Conservation (phyloP, 2,797 vertebrate species). For the Propithecus deckenii region DNA sequence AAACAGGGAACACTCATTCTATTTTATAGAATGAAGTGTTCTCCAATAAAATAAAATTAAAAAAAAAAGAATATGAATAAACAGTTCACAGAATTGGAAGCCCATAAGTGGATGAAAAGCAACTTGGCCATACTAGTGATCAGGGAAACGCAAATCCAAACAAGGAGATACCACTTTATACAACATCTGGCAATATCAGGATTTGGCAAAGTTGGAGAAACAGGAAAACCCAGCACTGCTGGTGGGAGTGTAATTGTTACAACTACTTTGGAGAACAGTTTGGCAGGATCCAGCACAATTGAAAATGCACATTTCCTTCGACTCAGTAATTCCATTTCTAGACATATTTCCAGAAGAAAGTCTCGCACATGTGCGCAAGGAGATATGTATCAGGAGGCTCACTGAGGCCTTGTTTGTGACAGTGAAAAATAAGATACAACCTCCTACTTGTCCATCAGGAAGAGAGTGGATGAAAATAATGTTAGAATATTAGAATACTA, state of each 20-base stretch:
- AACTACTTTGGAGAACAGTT: background rate
- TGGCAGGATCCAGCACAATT: background rate
- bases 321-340: background rate
- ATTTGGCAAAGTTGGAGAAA: slow-evolving; percentile 16
- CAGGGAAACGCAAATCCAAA: background rate
- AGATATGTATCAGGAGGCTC: background rate
- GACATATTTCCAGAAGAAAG: background rate
- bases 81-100: background rate
- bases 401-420: background rate
- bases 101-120: background rate
- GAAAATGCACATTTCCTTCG: background rate
- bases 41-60: background rate
- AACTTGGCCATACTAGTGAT: background rate
- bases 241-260: background rate
- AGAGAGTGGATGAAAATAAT: background rate
- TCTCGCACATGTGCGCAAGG: background rate
- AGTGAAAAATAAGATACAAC: background rate
- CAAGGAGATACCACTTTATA: background rate
- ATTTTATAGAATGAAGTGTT: too few relatives aligned
- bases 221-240: background rate
- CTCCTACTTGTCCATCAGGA: background rate
- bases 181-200: background rate
- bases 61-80: background rate
- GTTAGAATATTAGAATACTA: background rate
- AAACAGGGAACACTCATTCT: background rate